Evolutionary conservation across 2,113 vertebrate species (phyloP), one percentile per base, ranked within the genome.

Genomic region (Stomatorhinus ivindoensis): DNA sequence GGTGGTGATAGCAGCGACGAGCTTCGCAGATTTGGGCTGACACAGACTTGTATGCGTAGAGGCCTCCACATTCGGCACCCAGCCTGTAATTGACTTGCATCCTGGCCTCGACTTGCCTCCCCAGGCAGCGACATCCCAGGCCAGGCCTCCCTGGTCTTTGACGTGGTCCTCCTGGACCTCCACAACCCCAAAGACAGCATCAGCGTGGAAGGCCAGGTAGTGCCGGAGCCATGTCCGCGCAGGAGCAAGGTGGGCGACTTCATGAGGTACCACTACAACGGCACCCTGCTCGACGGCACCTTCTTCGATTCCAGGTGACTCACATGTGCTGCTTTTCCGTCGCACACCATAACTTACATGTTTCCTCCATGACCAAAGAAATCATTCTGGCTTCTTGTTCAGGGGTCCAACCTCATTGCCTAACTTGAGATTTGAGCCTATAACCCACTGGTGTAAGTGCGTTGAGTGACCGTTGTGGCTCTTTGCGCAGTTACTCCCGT

Each of bases 111-210:
- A 84, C 90, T n/a, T 50, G 53, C 31, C 42, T 24, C 35, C 31
- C 0, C 89, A 99, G 98, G 98, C 61, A 99, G 98, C 88, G 98
- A 99, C 90, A 99, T 99, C 88, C 98, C 98, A 15, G 96, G 96
- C 15, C 98, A 99, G 94, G 98, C 98, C 1, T 98, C 98, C 15
- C 95, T 99, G 42, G 97, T 99, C 39, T 99, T 99, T 89, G 97
- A 99, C 21, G 97, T 99, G 9, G 93, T 96, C 0, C 94, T 99
- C 10, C 88, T 99, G 90, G 98, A 99, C 91, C 97, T 99, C 48
- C 98, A 99, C 93, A 99, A 99, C 92, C 97, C 98, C 88, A 99
- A 97, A 92, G 98, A 99, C 4, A 93, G 96, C 21, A 95, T 99
- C 90, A 50, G 92, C 35, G 91, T 99, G 24, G 97, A 97, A 91